phyloP scores from a whole-genome alignment of 1,140 invertebrate genomes.

The Meloidogyne floridensis region DNA sequence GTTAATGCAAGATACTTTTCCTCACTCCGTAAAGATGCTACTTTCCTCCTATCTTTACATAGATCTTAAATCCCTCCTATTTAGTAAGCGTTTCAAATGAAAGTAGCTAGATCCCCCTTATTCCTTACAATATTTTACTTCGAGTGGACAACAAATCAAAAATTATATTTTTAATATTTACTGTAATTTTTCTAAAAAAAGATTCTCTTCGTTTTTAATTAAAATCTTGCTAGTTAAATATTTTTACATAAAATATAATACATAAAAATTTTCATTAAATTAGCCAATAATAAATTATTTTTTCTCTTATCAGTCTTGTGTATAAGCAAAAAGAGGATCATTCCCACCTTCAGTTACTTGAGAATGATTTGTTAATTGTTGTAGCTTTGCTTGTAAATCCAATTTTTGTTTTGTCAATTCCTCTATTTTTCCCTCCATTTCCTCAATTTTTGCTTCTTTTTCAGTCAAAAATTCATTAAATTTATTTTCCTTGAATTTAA shows the following conservation, averaged over 20 bases:
- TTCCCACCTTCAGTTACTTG: not conserved
- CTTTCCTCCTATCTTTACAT: too few species aligned
- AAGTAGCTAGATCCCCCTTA: too few species aligned
- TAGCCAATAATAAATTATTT: not conserved
- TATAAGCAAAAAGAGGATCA: constrained; percentile 20
- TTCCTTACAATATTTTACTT: too few species aligned
- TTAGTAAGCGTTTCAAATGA: too few species aligned
- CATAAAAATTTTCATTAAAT: too few species aligned
- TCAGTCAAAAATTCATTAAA: constrained; percentile 1
- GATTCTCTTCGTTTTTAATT: too few species aligned
- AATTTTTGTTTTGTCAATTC: constrained; percentile 11
- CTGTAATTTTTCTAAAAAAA: too few species aligned
- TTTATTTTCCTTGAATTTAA: not conserved
- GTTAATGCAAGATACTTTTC: too few species aligned
- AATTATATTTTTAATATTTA: not conserved
- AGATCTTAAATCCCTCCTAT: too few species aligned
- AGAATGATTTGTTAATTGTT: constrained; percentile 16
- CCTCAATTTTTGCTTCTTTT: constrained; percentile 12
- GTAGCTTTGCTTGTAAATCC: not conserved
- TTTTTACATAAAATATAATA: too few species aligned
- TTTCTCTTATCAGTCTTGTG: constrained; percentile 13
- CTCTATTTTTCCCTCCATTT: constrained; percentile 15
- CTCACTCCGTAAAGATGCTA: too few species aligned
- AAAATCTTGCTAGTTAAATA: too few species aligned
- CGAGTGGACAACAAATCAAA: not conserved